A percentile compares a stretch with the other conserved stretches of the same genome.
These are phyloP conservation scores for Bradypodion ventrale DNA, from an alignment of 2,797 vertebrate genomes.

Conservation along the genomic window DNA sequence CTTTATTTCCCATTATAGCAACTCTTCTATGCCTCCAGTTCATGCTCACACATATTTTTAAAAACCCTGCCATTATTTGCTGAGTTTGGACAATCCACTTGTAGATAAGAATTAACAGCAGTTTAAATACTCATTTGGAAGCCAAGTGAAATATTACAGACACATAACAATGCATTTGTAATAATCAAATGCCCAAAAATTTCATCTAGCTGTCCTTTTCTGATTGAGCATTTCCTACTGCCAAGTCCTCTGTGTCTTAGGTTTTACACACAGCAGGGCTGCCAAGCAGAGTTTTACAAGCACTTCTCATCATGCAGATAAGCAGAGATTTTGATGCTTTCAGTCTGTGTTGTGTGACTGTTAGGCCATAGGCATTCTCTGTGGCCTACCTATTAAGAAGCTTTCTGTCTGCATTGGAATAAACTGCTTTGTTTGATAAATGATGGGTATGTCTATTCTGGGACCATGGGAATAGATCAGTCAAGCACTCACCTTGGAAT, in stretches of 20 bases:
- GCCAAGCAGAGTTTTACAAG: conserved; percentile 20
- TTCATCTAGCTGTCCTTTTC: conserved; percentile 51
- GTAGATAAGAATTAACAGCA: conserved; percentile 23
- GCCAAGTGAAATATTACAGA: conserved; percentile 50
- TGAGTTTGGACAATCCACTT: conserved; percentile 13
- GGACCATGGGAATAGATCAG: background rate
- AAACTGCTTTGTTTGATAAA: background rate
- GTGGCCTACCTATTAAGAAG: background rate
- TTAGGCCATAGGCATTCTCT: background rate
- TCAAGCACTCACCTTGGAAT: too few species aligned
- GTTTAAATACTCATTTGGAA: conserved; percentile 11
- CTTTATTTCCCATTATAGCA: background rate
- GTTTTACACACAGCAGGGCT: conserved; percentile 42
- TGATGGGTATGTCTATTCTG: background rate
- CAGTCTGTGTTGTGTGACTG: conserved; percentile 4
- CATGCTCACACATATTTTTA: background rate
- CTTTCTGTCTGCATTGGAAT: background rate
- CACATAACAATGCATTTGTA: conserved; percentile 60
- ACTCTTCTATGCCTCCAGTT: background rate
- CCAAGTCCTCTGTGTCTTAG: conserved; percentile 31
- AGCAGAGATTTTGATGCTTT: conserved; percentile 22
- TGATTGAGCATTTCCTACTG: conserved; percentile 41
- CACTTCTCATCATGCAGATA: background rate
- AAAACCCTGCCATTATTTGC: conserved; percentile 15
- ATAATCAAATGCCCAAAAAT: conserved; percentile 57